Conservation (phyloP, 2,113 vertebrate genomes). For the Sterrhoptilus dennistouni region DNA sequence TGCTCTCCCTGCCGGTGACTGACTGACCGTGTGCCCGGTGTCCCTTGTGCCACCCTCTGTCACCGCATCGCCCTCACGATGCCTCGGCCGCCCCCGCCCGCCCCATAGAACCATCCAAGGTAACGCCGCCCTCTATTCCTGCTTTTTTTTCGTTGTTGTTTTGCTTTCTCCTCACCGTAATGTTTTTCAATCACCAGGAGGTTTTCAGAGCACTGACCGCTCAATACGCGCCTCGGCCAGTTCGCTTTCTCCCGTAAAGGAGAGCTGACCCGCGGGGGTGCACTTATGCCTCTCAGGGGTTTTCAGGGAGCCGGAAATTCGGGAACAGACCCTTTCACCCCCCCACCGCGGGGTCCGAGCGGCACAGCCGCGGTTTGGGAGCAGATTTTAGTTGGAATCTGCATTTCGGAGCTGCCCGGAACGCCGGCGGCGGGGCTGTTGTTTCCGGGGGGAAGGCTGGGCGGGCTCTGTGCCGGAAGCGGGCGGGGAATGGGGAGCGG, state of each 20-base stretch:
- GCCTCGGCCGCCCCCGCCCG: not conserved
- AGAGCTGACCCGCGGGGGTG: not conserved
- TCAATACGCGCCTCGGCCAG: accelerated
- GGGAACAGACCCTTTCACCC: not conserved
- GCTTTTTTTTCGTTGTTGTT: too few species aligned
- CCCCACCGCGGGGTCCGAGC: not conserved
- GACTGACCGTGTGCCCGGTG: not conserved
- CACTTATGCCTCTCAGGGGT: accelerated
- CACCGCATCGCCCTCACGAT: accelerated
- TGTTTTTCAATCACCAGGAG: not conserved
- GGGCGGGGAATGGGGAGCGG: accelerated
- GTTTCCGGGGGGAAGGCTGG: not conserved
- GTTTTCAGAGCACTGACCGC: not conserved
- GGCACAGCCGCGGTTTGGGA: not conserved
- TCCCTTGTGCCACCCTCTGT: not conserved
- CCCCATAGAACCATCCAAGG: not conserved
- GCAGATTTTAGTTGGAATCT: not conserved
- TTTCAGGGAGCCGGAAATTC: not conserved
- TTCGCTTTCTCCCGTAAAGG: accelerated
- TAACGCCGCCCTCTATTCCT: not conserved
- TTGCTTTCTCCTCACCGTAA: not conserved
- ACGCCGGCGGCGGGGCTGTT: not conserved
- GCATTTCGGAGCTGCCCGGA: not conserved
- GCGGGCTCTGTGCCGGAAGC: not conserved
- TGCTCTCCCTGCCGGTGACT: accelerated